Evolutionary conservation across 2,888 invertebrate genomes (phyloP).

Genomic region (Rhorus exstirpatorius): DNA sequence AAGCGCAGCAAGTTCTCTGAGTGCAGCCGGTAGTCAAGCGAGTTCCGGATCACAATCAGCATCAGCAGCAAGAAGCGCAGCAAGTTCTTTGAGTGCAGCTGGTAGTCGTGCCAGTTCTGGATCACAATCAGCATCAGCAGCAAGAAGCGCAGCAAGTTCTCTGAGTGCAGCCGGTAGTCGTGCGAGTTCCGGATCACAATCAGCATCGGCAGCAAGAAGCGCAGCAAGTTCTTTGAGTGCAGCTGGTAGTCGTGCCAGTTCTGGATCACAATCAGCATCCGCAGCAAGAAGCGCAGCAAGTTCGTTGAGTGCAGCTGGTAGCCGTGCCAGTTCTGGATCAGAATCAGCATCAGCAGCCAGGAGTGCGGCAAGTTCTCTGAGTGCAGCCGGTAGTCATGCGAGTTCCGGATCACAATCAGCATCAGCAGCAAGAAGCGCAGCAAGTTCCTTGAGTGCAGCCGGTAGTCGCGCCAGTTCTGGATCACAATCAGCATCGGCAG

Average conservation of each 20-base stretch:
- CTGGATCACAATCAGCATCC: too few relatives aligned
- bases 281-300: neutral
- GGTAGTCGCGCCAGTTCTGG: neutral
- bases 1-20: neutral
- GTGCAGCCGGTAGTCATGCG: neutral
- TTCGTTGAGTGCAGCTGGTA: too few relatives aligned
- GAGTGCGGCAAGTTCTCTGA: neutral
- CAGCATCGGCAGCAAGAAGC: neutral
- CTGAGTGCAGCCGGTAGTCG: neutral
- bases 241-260: neutral
- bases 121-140: neutral
- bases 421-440: neutral
- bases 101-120: neutral
- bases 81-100: too few relatives aligned
- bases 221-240: neutral
- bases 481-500: too few relatives aligned
- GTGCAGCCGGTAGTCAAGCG: neutral
- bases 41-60: too few relatives aligned
- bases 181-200: neutral
- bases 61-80: neutral
- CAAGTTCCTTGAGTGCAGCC: neutral
- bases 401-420: neutral
- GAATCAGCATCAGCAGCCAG: neutral
- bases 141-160: neutral
- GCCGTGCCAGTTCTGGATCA: neutral